Evolutionary conservation across 2,113 vertebrate species (phyloP), one percentile per base, ranked within the genome.

Genomic region (Coreoperca whiteheadi): DNA sequence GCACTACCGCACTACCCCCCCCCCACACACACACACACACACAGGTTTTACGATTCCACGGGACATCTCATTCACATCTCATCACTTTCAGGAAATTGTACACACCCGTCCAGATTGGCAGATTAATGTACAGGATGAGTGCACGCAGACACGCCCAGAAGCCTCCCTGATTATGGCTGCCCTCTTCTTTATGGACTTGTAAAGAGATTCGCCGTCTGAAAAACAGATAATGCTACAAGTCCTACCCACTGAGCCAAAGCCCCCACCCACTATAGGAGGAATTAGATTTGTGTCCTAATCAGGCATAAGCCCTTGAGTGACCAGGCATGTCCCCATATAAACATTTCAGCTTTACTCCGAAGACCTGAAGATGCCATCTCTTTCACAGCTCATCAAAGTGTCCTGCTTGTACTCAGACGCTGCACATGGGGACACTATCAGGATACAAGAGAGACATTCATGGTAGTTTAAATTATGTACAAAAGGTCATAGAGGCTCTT

Each of bases 221-320:
- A 77, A 90, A 80, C 68, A 34, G 75, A 69, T 88, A 82, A 91
- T 77, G 84, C 89, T 66, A 82, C 85, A 78, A 85, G 79, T 88
- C 84, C 23, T 50, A 64, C 39, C 54, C 74, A 53, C 88, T 69
- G 72, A 90, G 86, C 83, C 39, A 41, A 68, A 25, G 75, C 46
- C 75, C 74, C 46, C n/a, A n/a, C n/a, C 79, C 61, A 32, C 83
- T 69, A 84, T 57, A 84, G 82, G 46, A 76, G 92, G 81, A 94
- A 94, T 95, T 79, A 84, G 81, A 95, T 92, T 92, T 93, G 81
- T 84, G 87, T 84, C 67, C 84, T 87, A 91, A 93, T 91, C 88
- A 82, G 74, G 82, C 71, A 71, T 87, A 90, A 92, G 81, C 88
- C 84, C 88, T 85, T 78, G 84, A 93, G 83, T 90, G 89, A 75